A percentile compares a stretch with the other conserved stretches of the same genome.
Conservation (phyloP, 1,140 invertebrate genomes). For the Cyclargus thomasi region DNA sequence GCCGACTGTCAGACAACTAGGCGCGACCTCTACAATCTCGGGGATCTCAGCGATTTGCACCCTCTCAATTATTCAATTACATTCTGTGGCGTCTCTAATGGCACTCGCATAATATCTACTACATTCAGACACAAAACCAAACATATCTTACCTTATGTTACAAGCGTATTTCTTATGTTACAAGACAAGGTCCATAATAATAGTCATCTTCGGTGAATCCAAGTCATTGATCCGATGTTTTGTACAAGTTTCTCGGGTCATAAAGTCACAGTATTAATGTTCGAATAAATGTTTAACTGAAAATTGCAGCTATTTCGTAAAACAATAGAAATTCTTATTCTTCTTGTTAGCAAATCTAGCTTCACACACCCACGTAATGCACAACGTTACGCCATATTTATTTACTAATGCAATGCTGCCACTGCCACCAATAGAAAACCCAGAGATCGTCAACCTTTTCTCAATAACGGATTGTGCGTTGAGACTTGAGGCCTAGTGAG, state of each 20-base stretch:
- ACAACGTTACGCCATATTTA: conserved; percentile 61
- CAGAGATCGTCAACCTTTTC: neutral
- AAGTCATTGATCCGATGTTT: conserved; percentile 29
- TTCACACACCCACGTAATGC: conserved; percentile 43
- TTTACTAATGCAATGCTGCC: conserved; percentile 58
- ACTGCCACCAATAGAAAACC: conserved; percentile 10
- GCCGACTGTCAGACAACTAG: conserved; percentile 51
- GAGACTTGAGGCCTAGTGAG: too few species aligned
- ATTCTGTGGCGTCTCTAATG: conserved; percentile 23
- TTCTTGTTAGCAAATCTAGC: neutral
- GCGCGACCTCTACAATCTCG: conserved; percentile 51
- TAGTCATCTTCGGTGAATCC: conserved; percentile 28
- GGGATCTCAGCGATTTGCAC: conserved; percentile 52
- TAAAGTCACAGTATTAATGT: neutral
- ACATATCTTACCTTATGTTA: conserved; percentile 50
- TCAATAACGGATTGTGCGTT: too few species aligned
- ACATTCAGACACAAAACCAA: conserved; percentile 26
- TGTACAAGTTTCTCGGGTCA: neutral
- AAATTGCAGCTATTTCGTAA: neutral
- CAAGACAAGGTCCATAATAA: conserved; percentile 2
- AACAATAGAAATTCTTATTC: neutral
- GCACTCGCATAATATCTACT: neutral
- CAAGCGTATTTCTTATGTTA: conserved; percentile 36
- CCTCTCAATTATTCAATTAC: conserved; percentile 55
- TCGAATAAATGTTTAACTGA: neutral